Base-by-base conservation (phyloP, 2,113 vertebrate genomes). In the Melospiza melodia region DNA sequence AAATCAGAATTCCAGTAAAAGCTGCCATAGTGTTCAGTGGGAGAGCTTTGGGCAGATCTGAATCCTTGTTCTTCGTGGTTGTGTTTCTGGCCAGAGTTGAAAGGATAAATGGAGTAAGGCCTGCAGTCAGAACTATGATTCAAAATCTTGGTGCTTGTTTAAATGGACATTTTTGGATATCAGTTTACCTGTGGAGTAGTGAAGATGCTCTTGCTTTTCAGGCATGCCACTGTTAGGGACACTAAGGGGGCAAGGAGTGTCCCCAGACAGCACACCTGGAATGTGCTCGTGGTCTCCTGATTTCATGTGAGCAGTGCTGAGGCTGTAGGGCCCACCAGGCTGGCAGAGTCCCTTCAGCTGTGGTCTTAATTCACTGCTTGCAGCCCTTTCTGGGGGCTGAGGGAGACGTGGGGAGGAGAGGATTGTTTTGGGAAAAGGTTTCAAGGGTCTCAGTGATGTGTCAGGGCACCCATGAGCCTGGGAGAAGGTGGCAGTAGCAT, bases 211-310 rank as follows among this genome's bases (percentile, higher is more conserved):
- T 54, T 58, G 51, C 63, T 90, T 71, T 75, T 76, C 37, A 49
- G 59, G 28, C 6, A 1, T 54, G 43, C 22, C 4, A 0, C 15
- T 10, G 8, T 11, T 73, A 10, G 51, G 46, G 30, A 43, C 19
- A 18, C 27, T 8, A 31, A 5, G 17, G 19, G 9, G 61, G 28
- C 5, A 27, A 69, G 7, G 62, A 27, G n/a, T 20, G 23, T 2
- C 35, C 63, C 27, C 68, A 86, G 1, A 23, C 4, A 30, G 39
- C 52, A 5, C 11, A 12, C 11, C 55, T 33, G 31, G 16, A 28
- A 39, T 0, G 1, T 33, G 61, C 31, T 31, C 1, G 0, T 68
- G 65, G 28, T 12, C 44, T 63, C 35, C 25, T 30, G 10, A 8
- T 17, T 22, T 12, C 43, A 5, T 0, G 1, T 27, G 28, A 78